Evolutionary conservation across 2,113 vertebrate genomes (phyloP).

Genomic region (Cricetomys ansorgei): DNA sequence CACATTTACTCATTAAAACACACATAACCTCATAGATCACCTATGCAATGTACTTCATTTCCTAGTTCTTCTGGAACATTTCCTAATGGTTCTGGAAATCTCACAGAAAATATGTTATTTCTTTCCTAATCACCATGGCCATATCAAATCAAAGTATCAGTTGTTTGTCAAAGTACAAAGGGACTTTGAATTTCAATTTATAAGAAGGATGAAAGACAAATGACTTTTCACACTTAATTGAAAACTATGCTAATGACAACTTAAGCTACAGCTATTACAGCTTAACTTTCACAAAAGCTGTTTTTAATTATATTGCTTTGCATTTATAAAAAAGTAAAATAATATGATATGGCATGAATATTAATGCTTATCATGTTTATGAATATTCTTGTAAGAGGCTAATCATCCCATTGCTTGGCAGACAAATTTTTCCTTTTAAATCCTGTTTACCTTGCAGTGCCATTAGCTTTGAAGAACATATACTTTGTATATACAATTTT

Average conservation of each 20-base stretch:
- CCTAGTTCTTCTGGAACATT: neutral
- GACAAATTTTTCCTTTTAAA: neutral
- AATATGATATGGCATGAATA: neutral
- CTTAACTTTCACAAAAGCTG: slow-evolving; percentile 28
- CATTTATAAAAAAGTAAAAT: slow-evolving; percentile 28
- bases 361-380: slow-evolving; percentile 26
- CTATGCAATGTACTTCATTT: neutral
- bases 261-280: neutral
- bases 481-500: neutral
- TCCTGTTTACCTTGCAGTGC: neutral
- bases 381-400: neutral
- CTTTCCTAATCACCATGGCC: neutral
- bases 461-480: neutral
- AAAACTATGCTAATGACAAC: neutral
- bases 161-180: slow-evolving; percentile 27
- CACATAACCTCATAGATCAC: neutral
- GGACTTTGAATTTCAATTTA: slow-evolving; percentile 19
- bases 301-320: neutral
- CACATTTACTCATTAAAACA: neutral
- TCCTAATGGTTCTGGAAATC: neutral
- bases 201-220: too few relatives aligned
- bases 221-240: neutral
- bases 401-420: neutral
- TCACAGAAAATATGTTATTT: slow-evolving; percentile 7
- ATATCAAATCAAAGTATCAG: neutral